A percentile compares a stretch with the other conserved stretches of the same genome.
These are phyloP conservation scores for Paracyclopina nana DNA, from an alignment of 1,140 invertebrate genomes.

Conservation along the genomic window DNA sequence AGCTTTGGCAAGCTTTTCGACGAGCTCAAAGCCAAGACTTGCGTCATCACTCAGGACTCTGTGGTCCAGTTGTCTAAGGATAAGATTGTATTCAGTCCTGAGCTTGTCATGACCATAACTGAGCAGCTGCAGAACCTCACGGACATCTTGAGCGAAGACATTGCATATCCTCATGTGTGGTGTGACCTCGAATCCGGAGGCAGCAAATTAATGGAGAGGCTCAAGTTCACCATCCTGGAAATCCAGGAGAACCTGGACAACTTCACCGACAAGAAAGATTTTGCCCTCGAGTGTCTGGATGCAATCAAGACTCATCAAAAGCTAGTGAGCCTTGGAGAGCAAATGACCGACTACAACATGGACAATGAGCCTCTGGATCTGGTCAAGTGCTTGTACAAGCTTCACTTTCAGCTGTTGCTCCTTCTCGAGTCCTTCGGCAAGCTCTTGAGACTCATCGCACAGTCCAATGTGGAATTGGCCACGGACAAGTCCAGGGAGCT, in stretches of 20 bases:
- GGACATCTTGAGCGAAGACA: conserved; percentile 20
- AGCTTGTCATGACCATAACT: conserved; percentile 18
- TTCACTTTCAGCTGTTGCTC: conserved; percentile 77
- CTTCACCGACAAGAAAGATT: conserved; percentile 73
- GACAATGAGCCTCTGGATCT: conserved; percentile 35
- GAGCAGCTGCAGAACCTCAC: conserved; percentile 21
- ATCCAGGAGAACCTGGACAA: conserved; percentile 87
- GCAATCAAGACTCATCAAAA: conserved; percentile 49
- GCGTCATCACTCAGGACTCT: conserved; percentile 4
- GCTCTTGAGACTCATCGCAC: conserved; percentile 45
- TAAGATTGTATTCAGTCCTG: conserved; percentile 1
- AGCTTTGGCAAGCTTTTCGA: conserved; percentile 7
- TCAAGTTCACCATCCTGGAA: conserved; percentile 74
- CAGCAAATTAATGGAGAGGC: conserved; percentile 39
- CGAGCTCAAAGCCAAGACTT: conserved; percentile 10
- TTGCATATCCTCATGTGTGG: conserved; percentile 23
- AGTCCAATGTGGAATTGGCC: conserved; percentile 27
- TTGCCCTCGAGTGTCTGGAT: conserved; percentile 53
- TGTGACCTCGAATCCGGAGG: conserved; percentile 20
- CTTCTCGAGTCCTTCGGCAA: conserved; percentile 79
- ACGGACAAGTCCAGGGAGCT: neutral
- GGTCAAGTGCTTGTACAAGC: conserved; percentile 64
- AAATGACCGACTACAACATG: conserved; percentile 2
- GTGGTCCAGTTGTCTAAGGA: conserved; percentile 2
- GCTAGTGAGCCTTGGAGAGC: conserved; percentile 43